Evolutionary conservation across 2,797 vertebrate species (phyloP), one percentile per base, ranked within the genome.

Genomic region (Pipistrellus pipistrellus): DNA sequence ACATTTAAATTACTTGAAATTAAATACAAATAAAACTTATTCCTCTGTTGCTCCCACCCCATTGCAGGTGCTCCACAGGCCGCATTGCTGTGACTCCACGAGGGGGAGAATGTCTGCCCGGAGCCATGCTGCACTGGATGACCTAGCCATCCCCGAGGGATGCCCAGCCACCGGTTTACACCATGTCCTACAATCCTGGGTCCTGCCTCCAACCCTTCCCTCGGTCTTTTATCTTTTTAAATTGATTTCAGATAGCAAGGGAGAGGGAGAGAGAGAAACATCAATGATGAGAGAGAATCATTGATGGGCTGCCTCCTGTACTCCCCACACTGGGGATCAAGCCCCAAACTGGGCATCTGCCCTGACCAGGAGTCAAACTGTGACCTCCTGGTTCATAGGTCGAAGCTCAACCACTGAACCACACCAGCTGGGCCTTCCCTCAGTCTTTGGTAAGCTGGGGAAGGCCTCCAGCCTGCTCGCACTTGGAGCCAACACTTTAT

Each of bases 41-140:
- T 53, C 62, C n/a, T 91, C 12, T 0, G 8, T 21, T 14, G 32
- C 23, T 44, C 18, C 41, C 57, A 41, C 14, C 44, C 48, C 71
- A 48, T 32, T 48, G 55, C 44, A 69, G 44, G 14, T 55, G 25
- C 30, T 41, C 48, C 48, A 3, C 0, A n/a, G 27, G 48, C 23
- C 7, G 2, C 0, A 0, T 23, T 35, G 25, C 64, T 32, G 13
- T 46, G 35, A 84, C 3, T 4, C 25, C 46, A 21, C 6, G 20
- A 0, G 25, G 2, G 25, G 14, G 20, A 32, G 53, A 25, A 8
- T 2, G 21, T 25, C 21, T 21, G 78, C 12, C 14, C 13, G 59
- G 7, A 10, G 57, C 64, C 38, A 10, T 14, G 18, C 6, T 2
- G 0, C 10, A 4, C 25, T 2, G 6, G 41, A 0, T 1, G 48